Percentiles rank a stretch among this genome's conserved stretches.
Conservation (phyloP, 2,888 invertebrate genomes). For the Hypena proboscidalis region DNA sequence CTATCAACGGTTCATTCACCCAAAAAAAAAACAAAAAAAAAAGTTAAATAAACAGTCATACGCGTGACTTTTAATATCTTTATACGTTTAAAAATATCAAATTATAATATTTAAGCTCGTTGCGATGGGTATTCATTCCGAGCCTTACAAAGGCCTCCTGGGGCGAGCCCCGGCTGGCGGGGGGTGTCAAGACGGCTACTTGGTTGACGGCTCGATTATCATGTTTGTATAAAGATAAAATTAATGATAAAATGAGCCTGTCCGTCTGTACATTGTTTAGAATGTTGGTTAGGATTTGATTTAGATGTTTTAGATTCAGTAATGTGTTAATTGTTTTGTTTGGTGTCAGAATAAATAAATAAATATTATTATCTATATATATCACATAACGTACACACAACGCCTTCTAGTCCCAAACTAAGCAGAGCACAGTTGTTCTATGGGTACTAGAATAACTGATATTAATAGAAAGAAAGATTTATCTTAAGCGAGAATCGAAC, state of each 20-base stretch:
- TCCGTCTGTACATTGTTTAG: slow-evolving; percentile 34
- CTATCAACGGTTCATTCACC: slow-evolving; percentile 41
- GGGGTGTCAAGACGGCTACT: slow-evolving; percentile 44
- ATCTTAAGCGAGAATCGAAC: too few relatives aligned
- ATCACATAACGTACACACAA: too few relatives aligned
- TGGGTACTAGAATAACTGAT: too few relatives aligned
- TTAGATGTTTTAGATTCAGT: too few relatives aligned
- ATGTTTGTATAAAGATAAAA: slow-evolving; percentile 48
- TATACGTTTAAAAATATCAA: slow-evolving; percentile 84
- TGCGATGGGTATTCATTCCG: slow-evolving; percentile 74
- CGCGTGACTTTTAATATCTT: slow-evolving; percentile 84
- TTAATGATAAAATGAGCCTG: slow-evolving; percentile 42
- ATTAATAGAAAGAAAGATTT: too few relatives aligned
- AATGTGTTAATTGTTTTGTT: too few relatives aligned
- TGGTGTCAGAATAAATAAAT: too few relatives aligned
- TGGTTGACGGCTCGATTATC: slow-evolving; percentile 38
- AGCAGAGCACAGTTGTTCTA: too few relatives aligned
- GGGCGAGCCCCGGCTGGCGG: slow-evolving; percentile 43
- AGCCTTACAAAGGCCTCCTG: slow-evolving; percentile 74
- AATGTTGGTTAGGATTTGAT: slow-evolving; percentile 1
- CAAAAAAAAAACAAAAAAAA: slow-evolving; percentile 51
- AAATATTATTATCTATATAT: too few relatives aligned
- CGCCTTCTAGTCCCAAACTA: too few relatives aligned
- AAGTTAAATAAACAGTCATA: slow-evolving; percentile 81
- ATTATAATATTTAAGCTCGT: slow-evolving; percentile 82